These are phyloP conservation scores for Campoplex nolae DNA, from an alignment of 2,888 invertebrate species.

Conservation along the genomic window DNA sequence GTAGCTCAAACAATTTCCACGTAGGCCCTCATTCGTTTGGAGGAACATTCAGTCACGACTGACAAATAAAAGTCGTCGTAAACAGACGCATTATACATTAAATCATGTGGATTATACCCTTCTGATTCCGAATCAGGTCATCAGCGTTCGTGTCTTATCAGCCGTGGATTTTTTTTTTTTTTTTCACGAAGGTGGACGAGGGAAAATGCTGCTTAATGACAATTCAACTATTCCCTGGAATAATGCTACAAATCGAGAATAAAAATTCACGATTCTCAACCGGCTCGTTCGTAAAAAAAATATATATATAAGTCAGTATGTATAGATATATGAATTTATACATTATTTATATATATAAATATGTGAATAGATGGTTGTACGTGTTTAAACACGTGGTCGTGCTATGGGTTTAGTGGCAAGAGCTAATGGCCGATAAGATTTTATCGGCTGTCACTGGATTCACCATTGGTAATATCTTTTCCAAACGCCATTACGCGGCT, in stretches of 20 bases:
- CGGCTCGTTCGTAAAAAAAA: neutral
- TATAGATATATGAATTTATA: neutral
- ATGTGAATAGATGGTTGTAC: constrained; percentile 15
- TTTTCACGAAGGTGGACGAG: neutral
- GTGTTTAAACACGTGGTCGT: constrained; percentile 23
- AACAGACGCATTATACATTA: neutral
- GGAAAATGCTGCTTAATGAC: constrained; percentile 18
- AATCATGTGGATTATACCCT: neutral
- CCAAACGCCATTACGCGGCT: constrained; percentile 65
- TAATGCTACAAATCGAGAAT: constrained; percentile 24
- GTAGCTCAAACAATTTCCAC: neutral
- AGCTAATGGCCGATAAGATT: constrained; percentile 73
- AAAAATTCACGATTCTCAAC: constrained; percentile 27
- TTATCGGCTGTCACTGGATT: constrained; percentile 71
- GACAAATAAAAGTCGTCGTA: neutral
- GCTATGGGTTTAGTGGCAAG: constrained; percentile 48
- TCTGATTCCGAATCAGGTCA: neutral
- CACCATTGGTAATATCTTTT: constrained; percentile 67
- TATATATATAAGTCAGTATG: neutral
- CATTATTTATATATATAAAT: neutral
- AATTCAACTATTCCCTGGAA: constrained; percentile 8
- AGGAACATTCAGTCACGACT: neutral
- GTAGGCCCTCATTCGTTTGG: neutral
- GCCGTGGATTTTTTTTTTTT: neutral
- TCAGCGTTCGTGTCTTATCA: constrained; percentile 14